Base-by-base conservation (phyloP, 2,888 invertebrate species). In the Gnatocerus cornutus region DNA sequence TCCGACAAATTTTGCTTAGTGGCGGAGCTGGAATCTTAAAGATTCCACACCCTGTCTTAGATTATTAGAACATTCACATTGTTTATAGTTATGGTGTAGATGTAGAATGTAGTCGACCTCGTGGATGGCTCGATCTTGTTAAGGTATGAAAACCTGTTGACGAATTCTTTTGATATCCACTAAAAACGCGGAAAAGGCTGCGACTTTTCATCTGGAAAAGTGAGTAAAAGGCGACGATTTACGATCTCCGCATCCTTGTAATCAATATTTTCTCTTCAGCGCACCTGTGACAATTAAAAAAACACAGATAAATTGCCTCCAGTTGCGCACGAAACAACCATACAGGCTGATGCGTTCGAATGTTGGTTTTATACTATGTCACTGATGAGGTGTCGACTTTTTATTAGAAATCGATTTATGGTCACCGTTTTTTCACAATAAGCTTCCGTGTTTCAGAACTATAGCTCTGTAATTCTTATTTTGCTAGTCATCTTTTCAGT, bases 31-130 rank as follows among this genome's bases (percentile, higher is more conserved):
- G 21, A 21, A 21, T 21, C 21, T 21, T 21, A 27, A 27, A 43
- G 59, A 59, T 63, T 61, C 63, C 53, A 53, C 65, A 56, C 65
- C 56, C 56, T 45, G 46, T 55, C 14, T 56, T 56, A 66, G 66
- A 58, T 66, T 69, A 71, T 67, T 71, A 73, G 73, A 73, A 71
- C 73, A 71, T 73, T 73, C 71, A 73, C 71, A 73, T 73, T 71
- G 71, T 73, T 73, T 71, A 69, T 69, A 52, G 14, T 70, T 70
- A 63, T 62, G 39, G 30, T 63, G 62, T 67, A 64, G 69, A 71
- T 69, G 62, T 73, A 72, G 66, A 56, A 58, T 66, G 66, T 66
- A 66, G 73, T 73, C 68, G 73, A 71, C 73, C 73, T 73, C 73
- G 73, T 56, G 66, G 73, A 73, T 73, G 68, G 58, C 69, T 69